phyloP scores from a whole-genome alignment of 2,113 vertebrate genomes.

The Marmota monax region DNA sequence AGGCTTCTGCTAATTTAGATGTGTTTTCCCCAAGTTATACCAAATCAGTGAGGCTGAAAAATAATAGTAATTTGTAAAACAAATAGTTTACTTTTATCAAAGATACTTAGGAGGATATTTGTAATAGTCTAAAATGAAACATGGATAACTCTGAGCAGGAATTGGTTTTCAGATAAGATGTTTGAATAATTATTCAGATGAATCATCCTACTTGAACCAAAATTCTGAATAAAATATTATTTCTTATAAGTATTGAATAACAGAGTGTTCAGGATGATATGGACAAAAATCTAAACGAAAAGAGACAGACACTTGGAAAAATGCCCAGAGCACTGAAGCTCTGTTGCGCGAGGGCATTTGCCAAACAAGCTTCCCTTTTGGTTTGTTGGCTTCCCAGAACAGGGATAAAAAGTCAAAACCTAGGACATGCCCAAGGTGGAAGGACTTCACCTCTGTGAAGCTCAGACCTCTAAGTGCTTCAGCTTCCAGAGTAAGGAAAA shows the following conservation, averaged over 20 bases:
- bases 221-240: neutral
- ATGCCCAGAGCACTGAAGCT: neutral
- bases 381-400: neutral
- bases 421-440: neutral
- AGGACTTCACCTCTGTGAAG: neutral
- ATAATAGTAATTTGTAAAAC: neutral
- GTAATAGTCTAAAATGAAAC: conserved; percentile 2
- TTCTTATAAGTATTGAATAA: neutral
- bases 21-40: conserved; percentile 4
- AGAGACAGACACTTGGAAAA: neutral
- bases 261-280: neutral
- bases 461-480: neutral
- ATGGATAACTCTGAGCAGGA: neutral
- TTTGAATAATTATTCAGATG: neutral
- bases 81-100: conserved; percentile 29
- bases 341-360: neutral
- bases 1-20: neutral
- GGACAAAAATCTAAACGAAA: neutral
- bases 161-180: neutral
- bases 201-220: neutral
- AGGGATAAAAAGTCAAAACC: neutral
- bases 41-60: conserved; percentile 8
- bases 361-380: neutral
- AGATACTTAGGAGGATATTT: neutral
- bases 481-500: neutral